A percentile compares a stretch with the other conserved stretches of the same genome.
Evolutionary conservation across 1,140 invertebrate species (phyloP).

Genomic region (Chelonus insularis): DNA sequence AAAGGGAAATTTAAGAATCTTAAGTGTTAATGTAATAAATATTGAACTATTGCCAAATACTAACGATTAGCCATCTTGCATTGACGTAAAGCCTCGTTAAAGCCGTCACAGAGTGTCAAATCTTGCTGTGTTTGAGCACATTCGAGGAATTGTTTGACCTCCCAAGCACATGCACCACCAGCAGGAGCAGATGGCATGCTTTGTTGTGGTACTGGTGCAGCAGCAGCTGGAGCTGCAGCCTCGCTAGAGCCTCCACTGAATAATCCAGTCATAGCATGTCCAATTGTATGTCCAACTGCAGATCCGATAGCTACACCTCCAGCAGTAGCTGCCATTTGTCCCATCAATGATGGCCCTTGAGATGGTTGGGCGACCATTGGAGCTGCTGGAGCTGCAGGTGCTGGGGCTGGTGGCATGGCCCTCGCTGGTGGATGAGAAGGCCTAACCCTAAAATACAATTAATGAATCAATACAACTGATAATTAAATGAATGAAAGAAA

Average conservation of each 20-base stretch:
- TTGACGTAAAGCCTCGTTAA: slow-evolving; percentile 90
- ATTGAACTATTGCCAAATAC: no score
- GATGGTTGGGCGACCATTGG: slow-evolving; percentile 64
- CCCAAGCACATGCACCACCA: slow-evolving; percentile 80
- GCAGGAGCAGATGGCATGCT: slow-evolving; percentile 55
- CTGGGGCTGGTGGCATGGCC: slow-evolving; percentile 38
- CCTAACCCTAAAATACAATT: slow-evolving; percentile 43
- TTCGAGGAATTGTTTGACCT: slow-evolving; percentile 86
- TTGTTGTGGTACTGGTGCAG: slow-evolving; percentile 40
- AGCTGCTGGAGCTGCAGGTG: slow-evolving; percentile 53
- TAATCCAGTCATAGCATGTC: slow-evolving; percentile 81
- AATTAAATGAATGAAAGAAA: no score
- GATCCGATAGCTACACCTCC: slow-evolving; percentile 88
- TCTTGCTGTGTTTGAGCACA: slow-evolving; percentile 85
- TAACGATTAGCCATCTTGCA: slow-evolving; percentile 70
- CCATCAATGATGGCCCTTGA: slow-evolving; percentile 71
- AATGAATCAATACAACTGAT: neutral
- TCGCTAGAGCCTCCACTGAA: slow-evolving; percentile 73
- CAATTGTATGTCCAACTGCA: slow-evolving; percentile 84
- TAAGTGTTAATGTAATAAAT: no score
- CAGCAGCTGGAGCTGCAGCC: slow-evolving; percentile 51
- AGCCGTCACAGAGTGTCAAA: slow-evolving; percentile 84
- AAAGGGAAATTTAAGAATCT: no score
- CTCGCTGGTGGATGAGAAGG: slow-evolving; percentile 41
- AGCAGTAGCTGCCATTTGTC: slow-evolving; percentile 89